Conservation (phyloP, 2,888 invertebrate species). For the Polyploca ridens region DNA sequence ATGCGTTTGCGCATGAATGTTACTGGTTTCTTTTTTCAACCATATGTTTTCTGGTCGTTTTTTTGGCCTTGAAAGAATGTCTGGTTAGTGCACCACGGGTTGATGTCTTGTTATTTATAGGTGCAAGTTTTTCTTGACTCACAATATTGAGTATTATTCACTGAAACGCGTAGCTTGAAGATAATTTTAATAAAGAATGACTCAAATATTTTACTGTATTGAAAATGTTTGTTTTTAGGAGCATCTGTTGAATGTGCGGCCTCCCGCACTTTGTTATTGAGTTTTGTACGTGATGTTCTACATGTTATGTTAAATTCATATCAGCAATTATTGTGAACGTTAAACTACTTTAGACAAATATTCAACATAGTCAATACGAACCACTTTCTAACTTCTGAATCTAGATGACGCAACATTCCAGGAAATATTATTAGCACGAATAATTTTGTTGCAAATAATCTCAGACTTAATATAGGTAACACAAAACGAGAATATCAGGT, state of each 20-base stretch:
- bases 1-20: conserved; percentile 44
- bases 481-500: background rate
- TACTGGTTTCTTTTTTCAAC: conserved; percentile 72
- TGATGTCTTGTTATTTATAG: conserved; percentile 69
- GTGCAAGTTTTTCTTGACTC: conserved; percentile 46
- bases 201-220: conserved; percentile 6
- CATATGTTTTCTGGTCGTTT: conserved; percentile 80
- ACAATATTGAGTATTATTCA: conserved; percentile 25
- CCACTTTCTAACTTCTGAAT: conserved; percentile 8
- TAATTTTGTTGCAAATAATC: background rate
- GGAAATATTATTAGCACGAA: background rate
- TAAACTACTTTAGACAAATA: background rate
- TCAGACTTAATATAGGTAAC: background rate
- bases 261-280: conserved; percentile 8
- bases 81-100: conserved; percentile 69
- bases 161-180: conserved; percentile 23
- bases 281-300: conserved; percentile 1
- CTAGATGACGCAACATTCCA: conserved; percentile 7
- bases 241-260: background rate
- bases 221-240: background rate
- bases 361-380: background rate
- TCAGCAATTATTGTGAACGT: background rate
- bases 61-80: conserved; percentile 79
- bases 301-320: background rate
- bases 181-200: conserved; percentile 9